A percentile compares a stretch with the other conserved stretches of the same genome.
These are phyloP conservation scores for Camptogramma bilineatum DNA, from an alignment of 2,888 invertebrate species.

Conservation along the genomic window DNA sequence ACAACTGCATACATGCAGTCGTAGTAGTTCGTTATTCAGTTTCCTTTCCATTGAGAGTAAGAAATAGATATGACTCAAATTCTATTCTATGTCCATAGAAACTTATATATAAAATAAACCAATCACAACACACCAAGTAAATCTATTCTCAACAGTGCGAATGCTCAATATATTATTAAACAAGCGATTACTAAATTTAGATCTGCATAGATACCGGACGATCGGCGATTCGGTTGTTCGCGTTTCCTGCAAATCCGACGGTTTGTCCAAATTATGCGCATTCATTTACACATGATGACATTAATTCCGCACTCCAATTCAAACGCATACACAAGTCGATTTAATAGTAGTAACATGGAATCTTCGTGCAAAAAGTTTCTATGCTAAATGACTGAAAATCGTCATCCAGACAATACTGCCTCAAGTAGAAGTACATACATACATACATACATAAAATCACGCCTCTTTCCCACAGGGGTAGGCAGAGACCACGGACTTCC, in stretches of 20 bases:
- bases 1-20: no score
- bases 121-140: constrained; percentile 13
- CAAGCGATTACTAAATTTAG: constrained; percentile 74
- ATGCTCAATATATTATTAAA: constrained; percentile 63
- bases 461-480: no score
- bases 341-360: neutral
- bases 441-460: no score
- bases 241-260: constrained; percentile 65
- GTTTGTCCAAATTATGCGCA: constrained; percentile 74
- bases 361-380: neutral
- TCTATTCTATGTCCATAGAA: constrained; percentile 5
- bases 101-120: constrained; percentile 12
- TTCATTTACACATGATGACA: constrained; percentile 55
- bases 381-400: neutral
- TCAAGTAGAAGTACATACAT: no score
- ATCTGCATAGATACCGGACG: constrained; percentile 65
- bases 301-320: constrained; percentile 38
- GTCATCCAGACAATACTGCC: neutral
- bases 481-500: no score
- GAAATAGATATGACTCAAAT: no score
- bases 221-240: constrained; percentile 57
- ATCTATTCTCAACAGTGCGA: constrained; percentile 27
- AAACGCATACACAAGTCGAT: constrained; percentile 33
- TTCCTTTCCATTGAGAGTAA: no score
- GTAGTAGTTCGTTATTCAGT: no score